These are phyloP conservation scores for Limnephilus auricula DNA, from an alignment of 2,888 invertebrate genomes.

Conservation along the genomic window DNA sequence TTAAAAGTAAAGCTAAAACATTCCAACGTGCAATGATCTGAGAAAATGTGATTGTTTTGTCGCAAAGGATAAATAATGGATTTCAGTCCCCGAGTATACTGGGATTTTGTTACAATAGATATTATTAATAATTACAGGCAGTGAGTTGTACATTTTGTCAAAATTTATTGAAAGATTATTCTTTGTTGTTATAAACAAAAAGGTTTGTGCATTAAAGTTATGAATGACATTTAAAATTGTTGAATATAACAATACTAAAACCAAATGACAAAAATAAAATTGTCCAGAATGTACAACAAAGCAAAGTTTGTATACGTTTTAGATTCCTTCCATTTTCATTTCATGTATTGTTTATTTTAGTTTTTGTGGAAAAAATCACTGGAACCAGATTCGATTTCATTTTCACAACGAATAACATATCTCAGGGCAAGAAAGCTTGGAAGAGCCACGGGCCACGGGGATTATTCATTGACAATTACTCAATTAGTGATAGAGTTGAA, in stretches of 20 bases:
- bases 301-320: background rate
- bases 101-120: conserved; percentile 41
- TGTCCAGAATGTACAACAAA: background rate
- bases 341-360: background rate
- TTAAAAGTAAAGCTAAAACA: conserved; percentile 52
- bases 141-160: conserved; percentile 48
- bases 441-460: background rate
- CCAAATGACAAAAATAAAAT: too few species aligned
- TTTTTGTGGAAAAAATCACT: background rate
- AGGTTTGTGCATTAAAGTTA: conserved; percentile 44
- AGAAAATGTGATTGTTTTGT: conserved; percentile 63
- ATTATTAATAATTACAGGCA: conserved; percentile 53
- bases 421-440: background rate
- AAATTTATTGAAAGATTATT: conserved; percentile 12
- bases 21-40: conserved; percentile 46
- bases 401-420: background rate
- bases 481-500: background rate
- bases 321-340: background rate
- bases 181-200: conserved; percentile 33
- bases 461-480: background rate
- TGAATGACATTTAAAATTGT: background rate
- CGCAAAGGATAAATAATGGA: conserved; percentile 53
- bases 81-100: conserved; percentile 11
- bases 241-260: background rate
- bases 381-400: background rate